A percentile compares a stretch with the other conserved stretches of the same genome.
These are phyloP conservation scores for Epizoanthus ramosus DNA, from an alignment of 92 coral and sea anemone genomes.

Conservation along the genomic window DNA sequence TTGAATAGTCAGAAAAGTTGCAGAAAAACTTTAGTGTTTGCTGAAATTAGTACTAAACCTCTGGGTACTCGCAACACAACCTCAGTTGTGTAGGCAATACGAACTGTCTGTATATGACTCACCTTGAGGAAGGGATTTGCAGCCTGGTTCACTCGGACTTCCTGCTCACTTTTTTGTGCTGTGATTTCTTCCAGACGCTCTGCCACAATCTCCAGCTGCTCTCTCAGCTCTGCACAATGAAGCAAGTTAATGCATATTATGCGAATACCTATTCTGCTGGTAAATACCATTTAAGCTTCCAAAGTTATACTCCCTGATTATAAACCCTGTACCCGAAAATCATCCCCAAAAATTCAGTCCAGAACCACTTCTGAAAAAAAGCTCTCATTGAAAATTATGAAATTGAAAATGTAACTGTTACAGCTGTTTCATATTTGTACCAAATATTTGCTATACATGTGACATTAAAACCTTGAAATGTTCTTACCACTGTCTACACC, in stretches of 20 bases:
- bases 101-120: not conserved
- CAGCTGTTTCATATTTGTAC: not conserved
- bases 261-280: too few relatives aligned
- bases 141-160: slow-evolving; percentile 83
- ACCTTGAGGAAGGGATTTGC: slow-evolving; percentile 98
- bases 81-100: not conserved
- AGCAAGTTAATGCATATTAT: not conserved
- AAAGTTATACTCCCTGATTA: too few relatives aligned
- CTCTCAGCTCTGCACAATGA: slow-evolving; percentile 45
- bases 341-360: too few relatives aligned
- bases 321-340: too few relatives aligned
- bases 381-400: too few relatives aligned
- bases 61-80: too few relatives aligned
- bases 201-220: slow-evolving; percentile 57
- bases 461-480: not conserved
- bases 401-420: not conserved
- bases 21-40: too few relatives aligned
- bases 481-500: slow-evolving; percentile 57
- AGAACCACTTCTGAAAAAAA: too few relatives aligned
- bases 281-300: too few relatives aligned
- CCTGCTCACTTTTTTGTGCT: slow-evolving; percentile 80
- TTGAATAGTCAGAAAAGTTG: too few relatives aligned
- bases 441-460: not conserved
- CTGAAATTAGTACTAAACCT: too few relatives aligned
- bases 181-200: slow-evolving; percentile 81